Evolutionary conservation across 1,140 invertebrate species (phyloP), one percentile per base, ranked within the genome.

Genomic region (Metopolophium dirhodum): DNA sequence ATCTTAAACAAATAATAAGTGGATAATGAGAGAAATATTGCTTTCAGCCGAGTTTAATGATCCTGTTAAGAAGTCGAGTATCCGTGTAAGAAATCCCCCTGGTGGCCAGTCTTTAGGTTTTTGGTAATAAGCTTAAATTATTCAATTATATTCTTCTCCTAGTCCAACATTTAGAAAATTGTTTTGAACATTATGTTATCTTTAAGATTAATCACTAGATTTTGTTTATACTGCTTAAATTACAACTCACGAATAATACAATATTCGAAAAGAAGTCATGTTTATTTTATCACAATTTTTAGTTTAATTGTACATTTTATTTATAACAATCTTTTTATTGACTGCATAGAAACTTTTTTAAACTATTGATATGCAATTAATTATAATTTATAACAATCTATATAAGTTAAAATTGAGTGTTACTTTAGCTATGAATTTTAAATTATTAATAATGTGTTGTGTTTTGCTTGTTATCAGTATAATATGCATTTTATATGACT

Each of bases 31-130:
- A 22, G 22, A 51, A 49, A n/a, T 85, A 8, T 91, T 45, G 2
- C 77, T 94, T 94, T 20, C 61, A 94, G 94, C 94, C 45, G 94
- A 94, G 37, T 47, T 94, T 87, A 94, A 94, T 92, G 94, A 94
- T 77, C 90, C 93, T 20, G 94, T 94, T 23, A 93, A 94, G 30
- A 94, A 94, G 45, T 93, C 94, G 7, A 94, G 94, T 90, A 94
- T 94, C 57, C 94, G 94, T 37, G 94, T 94, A 22, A 94, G 93
- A 77, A 94, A 94, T 93, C 94, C 94, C n/a, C 94, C 94, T 51
- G 94, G 94, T 91, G 94, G 94, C 45, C 90, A 94, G 77, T 94
- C 94, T 22, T 94, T 94, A 14, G 94, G 94, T 45, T 95, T 94
- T 94, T 95, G 94, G 94, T 95, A 95, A 94, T 89, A 57, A 18